Evolutionary conservation across 2,113 vertebrate species (phyloP).

Genomic region (Ornithorhynchus anatinus): DNA sequence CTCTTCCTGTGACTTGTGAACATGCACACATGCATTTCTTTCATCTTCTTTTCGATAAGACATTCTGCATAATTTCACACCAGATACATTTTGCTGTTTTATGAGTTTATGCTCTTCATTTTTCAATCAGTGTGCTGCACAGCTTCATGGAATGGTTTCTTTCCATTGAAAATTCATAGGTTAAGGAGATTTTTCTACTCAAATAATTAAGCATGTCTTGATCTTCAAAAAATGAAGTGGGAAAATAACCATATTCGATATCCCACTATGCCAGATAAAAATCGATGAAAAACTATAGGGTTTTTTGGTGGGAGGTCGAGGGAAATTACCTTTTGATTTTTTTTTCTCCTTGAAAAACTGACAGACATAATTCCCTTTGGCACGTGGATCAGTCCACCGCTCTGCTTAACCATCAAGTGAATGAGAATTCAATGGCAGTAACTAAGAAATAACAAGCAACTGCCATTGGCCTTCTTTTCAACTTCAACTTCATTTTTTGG

Average conservation of each 20-base stretch:
- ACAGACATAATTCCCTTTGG: no score
- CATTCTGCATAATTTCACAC: background rate
- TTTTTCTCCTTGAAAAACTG: no score
- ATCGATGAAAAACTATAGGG: no score
- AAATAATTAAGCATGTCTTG: constrained; percentile 51
- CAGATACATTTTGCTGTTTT: background rate
- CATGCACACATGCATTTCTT: background rate
- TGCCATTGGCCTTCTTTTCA: background rate
- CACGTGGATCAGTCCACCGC: constrained; percentile 52
- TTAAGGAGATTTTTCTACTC: constrained; percentile 30
- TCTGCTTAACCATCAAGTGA: constrained; percentile 59
- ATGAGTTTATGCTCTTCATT: background rate
- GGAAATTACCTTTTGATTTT: constrained; percentile 53
- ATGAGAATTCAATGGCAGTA: constrained; percentile 58
- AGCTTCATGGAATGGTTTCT: rapidly evolving
- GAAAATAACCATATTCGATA: constrained; percentile 44
- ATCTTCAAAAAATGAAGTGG: constrained; percentile 45
- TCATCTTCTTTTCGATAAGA: background rate
- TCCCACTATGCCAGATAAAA: constrained; percentile 51
- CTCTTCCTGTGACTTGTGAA: background rate
- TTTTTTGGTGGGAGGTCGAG: no score
- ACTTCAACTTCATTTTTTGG: constrained; percentile 1
- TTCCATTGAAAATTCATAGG: constrained; percentile 13
- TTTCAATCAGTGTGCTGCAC: background rate
- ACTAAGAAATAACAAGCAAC: constrained; percentile 44